These are phyloP conservation scores for Lymantria dispar DNA, from an alignment of 2,888 invertebrate genomes.

Conservation along the genomic window DNA sequence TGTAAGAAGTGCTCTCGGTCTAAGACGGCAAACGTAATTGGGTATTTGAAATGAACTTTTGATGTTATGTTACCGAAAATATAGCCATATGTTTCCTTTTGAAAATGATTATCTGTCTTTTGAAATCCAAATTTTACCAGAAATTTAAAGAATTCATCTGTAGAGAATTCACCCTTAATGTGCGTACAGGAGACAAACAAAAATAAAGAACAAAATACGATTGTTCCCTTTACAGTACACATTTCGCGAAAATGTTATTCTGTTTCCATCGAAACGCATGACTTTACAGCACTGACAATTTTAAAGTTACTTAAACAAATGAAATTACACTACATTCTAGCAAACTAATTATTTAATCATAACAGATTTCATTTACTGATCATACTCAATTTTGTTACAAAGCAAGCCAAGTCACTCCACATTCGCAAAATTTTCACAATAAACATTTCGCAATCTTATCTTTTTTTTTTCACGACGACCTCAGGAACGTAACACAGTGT, in stretches of 20 bases:
- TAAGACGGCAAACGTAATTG: constrained; percentile 93
- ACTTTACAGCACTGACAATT: background rate
- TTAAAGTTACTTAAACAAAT: background rate
- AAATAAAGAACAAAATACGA: constrained; percentile 51
- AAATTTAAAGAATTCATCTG: constrained; percentile 92
- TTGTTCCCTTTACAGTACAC: constrained; percentile 50
- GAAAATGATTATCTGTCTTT: constrained; percentile 94
- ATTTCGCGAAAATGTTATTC: constrained; percentile 42
- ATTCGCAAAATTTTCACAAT: too few species aligned
- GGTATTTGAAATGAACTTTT: constrained; percentile 83
- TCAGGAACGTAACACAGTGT: too few species aligned
- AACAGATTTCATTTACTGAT: too few species aligned
- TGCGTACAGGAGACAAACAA: constrained; percentile 55
- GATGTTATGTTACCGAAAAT: constrained; percentile 97
- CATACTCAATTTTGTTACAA: too few species aligned
- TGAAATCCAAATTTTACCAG: constrained; percentile 98
- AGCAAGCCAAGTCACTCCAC: too few species aligned
- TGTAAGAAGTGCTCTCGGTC: constrained; percentile 94
- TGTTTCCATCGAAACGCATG: background rate
- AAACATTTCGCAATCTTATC: too few species aligned
- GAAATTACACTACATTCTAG: too few species aligned
- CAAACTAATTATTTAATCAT: too few species aligned
- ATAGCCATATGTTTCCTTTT: constrained; percentile 94
- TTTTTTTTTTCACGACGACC: too few species aligned
- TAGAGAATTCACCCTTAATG: constrained; percentile 71